Conservation (phyloP, 2,113 vertebrate genomes). For the Solea senegalensis region DNA sequence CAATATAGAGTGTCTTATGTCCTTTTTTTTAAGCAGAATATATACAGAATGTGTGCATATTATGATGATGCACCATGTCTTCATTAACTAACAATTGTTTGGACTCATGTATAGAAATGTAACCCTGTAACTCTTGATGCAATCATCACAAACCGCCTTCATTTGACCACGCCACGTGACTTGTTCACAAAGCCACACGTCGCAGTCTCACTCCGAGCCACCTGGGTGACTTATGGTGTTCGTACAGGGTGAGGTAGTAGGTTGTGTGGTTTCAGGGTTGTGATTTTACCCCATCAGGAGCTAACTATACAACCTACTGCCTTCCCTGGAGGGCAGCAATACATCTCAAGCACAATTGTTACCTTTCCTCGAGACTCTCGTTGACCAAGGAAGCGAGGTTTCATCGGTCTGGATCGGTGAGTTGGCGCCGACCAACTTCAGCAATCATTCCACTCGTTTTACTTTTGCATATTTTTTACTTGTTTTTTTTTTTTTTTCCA, state of each 20-base stretch:
- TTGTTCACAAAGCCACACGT: neutral
- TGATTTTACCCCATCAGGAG: conserved; percentile 97
- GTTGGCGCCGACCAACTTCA: conserved; percentile 12
- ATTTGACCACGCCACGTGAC: neutral
- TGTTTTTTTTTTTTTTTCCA: neutral
- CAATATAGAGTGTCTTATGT: too few species aligned
- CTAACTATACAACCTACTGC: conserved; percentile 99
- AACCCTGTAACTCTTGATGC: neutral
- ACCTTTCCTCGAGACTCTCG: neutral
- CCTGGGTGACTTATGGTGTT: conserved; percentile 75
- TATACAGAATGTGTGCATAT: neutral
- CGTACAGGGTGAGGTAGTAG: conserved; percentile 99
- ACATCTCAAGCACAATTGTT: conserved; percentile 54
- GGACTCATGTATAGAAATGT: neutral
- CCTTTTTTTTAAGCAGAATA: too few species aligned
- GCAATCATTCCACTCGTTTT: neutral
- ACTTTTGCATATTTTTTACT: too few species aligned
- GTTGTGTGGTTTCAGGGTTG: conserved; percentile 99
- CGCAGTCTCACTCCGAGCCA: neutral
- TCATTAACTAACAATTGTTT: neutral
- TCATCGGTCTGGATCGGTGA: conserved; percentile 29
- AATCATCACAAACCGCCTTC: neutral
- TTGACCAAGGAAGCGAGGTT: neutral
- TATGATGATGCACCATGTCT: neutral
- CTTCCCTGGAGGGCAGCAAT: conserved; percentile 94